Evolutionary conservation across 2,113 vertebrate species (phyloP).

Genomic region (Chloropsis cyanopogon): DNA sequence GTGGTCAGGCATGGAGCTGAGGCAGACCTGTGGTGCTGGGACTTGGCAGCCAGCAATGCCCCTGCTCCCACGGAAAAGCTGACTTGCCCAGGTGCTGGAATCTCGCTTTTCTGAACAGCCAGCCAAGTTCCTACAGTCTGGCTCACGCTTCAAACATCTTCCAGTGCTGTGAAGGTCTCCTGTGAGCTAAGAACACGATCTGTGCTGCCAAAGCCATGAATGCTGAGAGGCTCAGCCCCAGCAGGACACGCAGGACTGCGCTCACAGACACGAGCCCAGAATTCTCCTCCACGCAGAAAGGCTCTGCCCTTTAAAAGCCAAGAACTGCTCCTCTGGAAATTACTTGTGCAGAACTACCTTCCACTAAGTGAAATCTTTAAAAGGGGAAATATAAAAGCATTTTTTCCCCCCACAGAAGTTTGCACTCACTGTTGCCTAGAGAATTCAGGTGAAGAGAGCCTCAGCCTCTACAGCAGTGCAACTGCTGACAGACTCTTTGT

Average conservation of each 20-base stretch:
- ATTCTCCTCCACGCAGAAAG: background rate
- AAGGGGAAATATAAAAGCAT: background rate
- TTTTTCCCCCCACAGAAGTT: background rate
- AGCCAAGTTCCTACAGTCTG: background rate
- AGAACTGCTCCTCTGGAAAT: background rate
- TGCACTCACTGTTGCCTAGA: background rate
- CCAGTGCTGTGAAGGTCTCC: background rate
- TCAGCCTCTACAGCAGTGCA: background rate
- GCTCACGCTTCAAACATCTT: background rate
- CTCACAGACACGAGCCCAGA: rapidly evolving
- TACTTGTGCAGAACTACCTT: background rate
- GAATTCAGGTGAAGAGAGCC: background rate
- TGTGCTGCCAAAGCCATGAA: background rate
- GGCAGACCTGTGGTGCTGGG: background rate
- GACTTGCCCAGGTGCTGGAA: background rate
- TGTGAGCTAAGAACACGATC: background rate
- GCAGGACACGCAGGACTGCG: rapidly evolving
- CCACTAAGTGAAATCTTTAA: background rate
- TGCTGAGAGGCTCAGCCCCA: background rate
- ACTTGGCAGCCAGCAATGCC: background rate
- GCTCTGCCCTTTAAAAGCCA: background rate
- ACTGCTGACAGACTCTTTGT: background rate
- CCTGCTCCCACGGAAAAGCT: background rate
- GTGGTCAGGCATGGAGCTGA: background rate
- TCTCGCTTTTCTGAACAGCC: background rate